Percentiles rank a stretch among this genome's conserved stretches.
Evolutionary conservation across 1,140 invertebrate species (phyloP).

Genomic region (Paramacrobiotus metropolitanus): DNA sequence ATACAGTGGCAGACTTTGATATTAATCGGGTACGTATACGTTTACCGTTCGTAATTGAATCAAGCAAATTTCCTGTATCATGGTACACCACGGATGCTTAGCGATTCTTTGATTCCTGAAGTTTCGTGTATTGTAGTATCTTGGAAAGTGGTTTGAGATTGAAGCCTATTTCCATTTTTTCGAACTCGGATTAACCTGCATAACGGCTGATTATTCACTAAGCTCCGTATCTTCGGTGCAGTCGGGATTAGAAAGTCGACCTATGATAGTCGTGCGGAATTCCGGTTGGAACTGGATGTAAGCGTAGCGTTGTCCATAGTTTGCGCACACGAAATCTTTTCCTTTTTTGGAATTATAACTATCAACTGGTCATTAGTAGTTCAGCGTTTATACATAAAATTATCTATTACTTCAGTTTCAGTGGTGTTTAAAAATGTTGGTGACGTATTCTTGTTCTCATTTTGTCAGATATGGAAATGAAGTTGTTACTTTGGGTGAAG

Average conservation of each 20-base stretch:
- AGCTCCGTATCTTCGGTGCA: not conserved
- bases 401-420: too few relatives aligned
- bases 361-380: too few relatives aligned
- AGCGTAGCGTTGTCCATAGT: too few relatives aligned
- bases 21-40: not conserved
- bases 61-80: not conserved
- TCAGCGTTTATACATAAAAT: too few relatives aligned
- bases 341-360: too few relatives aligned
- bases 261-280: not conserved
- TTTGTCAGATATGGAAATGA: not conserved
- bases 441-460: too few relatives aligned
- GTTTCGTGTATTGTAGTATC: too few relatives aligned
- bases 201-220: constrained; percentile 10
- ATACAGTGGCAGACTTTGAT: not conserved
- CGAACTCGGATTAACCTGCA: constrained; percentile 9
- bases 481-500: not conserved
- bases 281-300: not conserved
- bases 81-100: too few relatives aligned
- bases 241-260: too few relatives aligned
- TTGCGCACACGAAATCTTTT: too few relatives aligned
- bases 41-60: not conserved
- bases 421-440: too few relatives aligned
- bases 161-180: constrained; percentile 13
- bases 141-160: constrained; percentile 14
- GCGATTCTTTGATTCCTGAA: too few relatives aligned